Base-by-base conservation (phyloP, 2,888 invertebrate species). In the Zele albiditarsus region DNA sequence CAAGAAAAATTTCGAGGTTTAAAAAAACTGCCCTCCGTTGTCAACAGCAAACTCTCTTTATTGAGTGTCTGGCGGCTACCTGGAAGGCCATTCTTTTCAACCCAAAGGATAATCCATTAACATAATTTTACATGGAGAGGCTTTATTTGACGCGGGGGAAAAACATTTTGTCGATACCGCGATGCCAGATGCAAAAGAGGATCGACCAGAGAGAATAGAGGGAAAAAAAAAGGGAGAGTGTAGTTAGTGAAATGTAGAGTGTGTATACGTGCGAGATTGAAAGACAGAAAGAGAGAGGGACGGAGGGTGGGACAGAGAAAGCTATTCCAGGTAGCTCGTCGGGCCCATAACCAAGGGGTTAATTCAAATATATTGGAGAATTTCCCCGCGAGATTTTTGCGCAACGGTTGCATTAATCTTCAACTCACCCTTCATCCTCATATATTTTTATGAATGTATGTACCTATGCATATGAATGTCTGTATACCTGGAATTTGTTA, bases 101-200 rank as follows among this genome's bases (percentile, higher is more conserved):
- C 77, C 80, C 81, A 79, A 83, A 86, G 88, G 89, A 89, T 89
- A 89, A 89, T 89, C 89, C 88, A 89, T 89, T 89, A 89, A 88
- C 89, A 89, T 89, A 89, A 89, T 89, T 89, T 89, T 86, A 89
- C 88, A 88, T 89, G 86, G 85, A 82, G 73, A 77, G 77, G 80
- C 75, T 78, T 79, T 79, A 78, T 78, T 78, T 77, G 75, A 75
- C 79, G 72, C 76, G 80, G 82, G 84, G 84, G 84, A 83, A 82
- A 38, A 12, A 86, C 86, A 85, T 87, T 87, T 85, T 87, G 85
- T 86, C 86, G 82, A 80, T 76, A 83, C 38, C 70, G 69, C 71
- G 84, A 80, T 78, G 88, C 87, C 89, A 89, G 89, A 89, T 89
- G 89, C 88, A 89, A 89, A 86, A 88, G 81, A 80, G 80, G 78